Percentiles rank a stretch among this genome's conserved stretches.
These are phyloP conservation scores for Neolamprologus fasciatus DNA, from an alignment of 2,113 vertebrate species.

Conservation along the genomic window DNA sequence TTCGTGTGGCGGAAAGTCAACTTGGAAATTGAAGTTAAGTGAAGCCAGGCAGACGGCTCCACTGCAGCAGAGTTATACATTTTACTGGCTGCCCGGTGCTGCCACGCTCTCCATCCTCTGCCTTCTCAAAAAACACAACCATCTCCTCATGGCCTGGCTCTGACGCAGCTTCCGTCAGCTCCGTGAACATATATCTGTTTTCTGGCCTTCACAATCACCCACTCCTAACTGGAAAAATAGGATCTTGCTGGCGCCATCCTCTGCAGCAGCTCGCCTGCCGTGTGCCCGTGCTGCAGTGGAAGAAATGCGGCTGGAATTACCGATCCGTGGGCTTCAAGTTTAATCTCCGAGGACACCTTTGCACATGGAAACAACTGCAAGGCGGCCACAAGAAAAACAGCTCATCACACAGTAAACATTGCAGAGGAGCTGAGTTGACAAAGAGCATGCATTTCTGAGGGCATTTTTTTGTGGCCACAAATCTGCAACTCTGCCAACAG, in stretches of 20 bases:
- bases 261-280: slow-evolving; percentile 20
- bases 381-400: slow-evolving; percentile 44
- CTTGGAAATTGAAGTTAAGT: slow-evolving; percentile 37
- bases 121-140: background rate
- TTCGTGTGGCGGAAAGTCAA: slow-evolving; percentile 52
- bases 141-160: background rate
- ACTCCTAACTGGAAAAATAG: slow-evolving; percentile 35
- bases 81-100: background rate
- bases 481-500: background rate
- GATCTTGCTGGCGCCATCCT: slow-evolving; percentile 45
- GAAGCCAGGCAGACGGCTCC: slow-evolving; percentile 35
- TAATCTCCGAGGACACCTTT: slow-evolving; percentile 62
- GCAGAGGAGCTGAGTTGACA: background rate
- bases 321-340: slow-evolving; percentile 6
- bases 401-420: slow-evolving; percentile 41
- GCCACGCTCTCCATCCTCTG: background rate
- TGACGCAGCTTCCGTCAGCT: background rate
- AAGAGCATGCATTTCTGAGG: background rate
- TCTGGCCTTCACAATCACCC: background rate
- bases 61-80: background rate
- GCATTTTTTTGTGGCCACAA: background rate
- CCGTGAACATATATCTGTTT: background rate
- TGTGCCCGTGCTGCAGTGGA: slow-evolving; percentile 32
- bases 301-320: slow-evolving; percentile 59
- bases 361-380: slow-evolving; percentile 51